Conservation (phyloP, 2,797 vertebrate species). For the Lophura swinhoii region DNA sequence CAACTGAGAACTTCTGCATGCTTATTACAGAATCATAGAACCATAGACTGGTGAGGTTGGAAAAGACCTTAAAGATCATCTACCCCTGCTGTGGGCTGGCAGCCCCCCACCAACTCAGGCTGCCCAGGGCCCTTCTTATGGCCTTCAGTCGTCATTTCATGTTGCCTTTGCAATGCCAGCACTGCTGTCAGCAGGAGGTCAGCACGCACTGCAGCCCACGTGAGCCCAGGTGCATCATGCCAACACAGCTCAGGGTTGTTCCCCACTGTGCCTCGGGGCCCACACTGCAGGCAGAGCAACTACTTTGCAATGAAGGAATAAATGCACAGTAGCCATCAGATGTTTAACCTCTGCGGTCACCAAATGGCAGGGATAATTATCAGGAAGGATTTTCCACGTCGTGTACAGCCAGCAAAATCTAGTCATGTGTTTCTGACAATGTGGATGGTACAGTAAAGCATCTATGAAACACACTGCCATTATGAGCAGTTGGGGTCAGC, state of each 20-base stretch:
- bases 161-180: not conserved
- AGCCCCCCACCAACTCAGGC: not conserved
- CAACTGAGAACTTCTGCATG: not conserved
- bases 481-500: not conserved
- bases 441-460: not conserved
- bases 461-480: not conserved
- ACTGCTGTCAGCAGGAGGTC: not conserved
- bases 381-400: not conserved
- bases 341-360: not conserved
- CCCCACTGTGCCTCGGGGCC: not conserved
- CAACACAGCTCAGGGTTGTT: rapidly evolving
- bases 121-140: too few relatives aligned
- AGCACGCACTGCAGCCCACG: not conserved
- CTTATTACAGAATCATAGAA: not conserved
- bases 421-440: rapidly evolving
- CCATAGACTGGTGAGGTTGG: not conserved
- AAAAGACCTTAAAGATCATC: not conserved
- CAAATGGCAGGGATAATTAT: not conserved
- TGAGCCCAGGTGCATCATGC: not conserved
- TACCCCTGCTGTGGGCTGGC: not conserved
- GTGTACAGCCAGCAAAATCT: not conserved
- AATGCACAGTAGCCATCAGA: not conserved
- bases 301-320: slow-evolving; percentile 23
- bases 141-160: not conserved
- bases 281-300: not conserved